These are phyloP conservation scores for Myoxocephalus aenaeus DNA, from an alignment of 2,797 vertebrate species.

Conservation along the genomic window DNA sequence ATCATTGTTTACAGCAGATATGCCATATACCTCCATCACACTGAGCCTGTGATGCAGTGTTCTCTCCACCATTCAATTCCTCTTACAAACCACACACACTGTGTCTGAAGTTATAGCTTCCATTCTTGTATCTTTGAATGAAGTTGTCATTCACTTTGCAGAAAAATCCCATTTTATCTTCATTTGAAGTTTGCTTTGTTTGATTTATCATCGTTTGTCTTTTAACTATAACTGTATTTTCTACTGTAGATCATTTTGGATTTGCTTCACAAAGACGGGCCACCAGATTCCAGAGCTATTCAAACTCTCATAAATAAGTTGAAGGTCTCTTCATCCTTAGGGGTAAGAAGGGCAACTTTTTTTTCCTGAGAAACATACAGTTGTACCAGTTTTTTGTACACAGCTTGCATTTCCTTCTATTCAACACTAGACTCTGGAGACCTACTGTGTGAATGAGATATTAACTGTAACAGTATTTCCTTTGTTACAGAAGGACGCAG, in stretches of 20 bases:
- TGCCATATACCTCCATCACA: background rate
- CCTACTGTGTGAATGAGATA: background rate
- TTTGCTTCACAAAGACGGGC: constrained; percentile 69
- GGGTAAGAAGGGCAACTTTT: constrained; percentile 49
- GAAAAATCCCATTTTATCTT: background rate
- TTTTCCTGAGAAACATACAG: background rate
- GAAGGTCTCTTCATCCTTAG: constrained; percentile 63
- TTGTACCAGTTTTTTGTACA: background rate
- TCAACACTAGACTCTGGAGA: background rate
- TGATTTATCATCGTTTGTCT: background rate
- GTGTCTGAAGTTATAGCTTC: background rate
- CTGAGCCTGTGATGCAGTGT: background rate
- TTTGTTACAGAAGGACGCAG: constrained; percentile 71
- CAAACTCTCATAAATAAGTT: constrained; percentile 75
- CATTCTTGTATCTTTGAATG: background rate
- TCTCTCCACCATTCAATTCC: constrained; percentile 6
- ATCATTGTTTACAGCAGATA: background rate
- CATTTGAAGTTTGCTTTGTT: background rate
- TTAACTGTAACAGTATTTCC: background rate
- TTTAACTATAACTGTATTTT: background rate
- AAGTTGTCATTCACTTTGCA: background rate
- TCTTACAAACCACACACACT: background rate
- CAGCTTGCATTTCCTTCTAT: background rate
- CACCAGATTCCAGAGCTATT: constrained; percentile 65
- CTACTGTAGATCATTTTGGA: constrained; percentile 76